Evolutionary conservation across 2,888 invertebrate genomes (phyloP).

Genomic region (Pseudococcus longispinus): DNA sequence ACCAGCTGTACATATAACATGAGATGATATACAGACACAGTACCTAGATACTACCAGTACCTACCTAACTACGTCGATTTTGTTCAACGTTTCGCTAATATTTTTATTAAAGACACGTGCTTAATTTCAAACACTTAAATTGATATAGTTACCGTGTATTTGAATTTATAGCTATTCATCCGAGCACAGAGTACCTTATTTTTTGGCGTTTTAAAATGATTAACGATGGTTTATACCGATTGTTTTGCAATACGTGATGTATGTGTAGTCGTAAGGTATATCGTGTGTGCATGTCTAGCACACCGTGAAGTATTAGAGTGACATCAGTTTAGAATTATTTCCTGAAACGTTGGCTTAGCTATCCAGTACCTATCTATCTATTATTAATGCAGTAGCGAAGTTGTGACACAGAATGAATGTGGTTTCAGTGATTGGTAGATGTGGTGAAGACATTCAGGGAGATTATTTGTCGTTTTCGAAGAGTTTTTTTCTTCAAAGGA

Average conservation of each 20-base stretch:
- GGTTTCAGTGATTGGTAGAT: neutral
- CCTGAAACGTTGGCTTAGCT: neutral
- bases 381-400: neutral
- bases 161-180: neutral
- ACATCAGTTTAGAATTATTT: neutral
- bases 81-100: neutral
- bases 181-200: neutral
- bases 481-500: too few relatives aligned
- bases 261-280: neutral
- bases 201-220: neutral
- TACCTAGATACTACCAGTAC: too few relatives aligned
- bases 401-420: neutral
- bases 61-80: neutral
- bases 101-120: slow-evolving; percentile 23
- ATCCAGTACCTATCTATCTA: neutral
- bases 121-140: neutral
- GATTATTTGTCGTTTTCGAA: too few relatives aligned
- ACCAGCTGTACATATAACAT: neutral
- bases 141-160: neutral
- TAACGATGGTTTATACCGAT: neutral
- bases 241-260: neutral
- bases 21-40: neutral
- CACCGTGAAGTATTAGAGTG: neutral
- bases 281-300: neutral
- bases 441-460: too few relatives aligned